These are phyloP conservation scores for Pristis pectinata DNA, from an alignment of 2,797 vertebrate genomes.

Conservation along the genomic window DNA sequence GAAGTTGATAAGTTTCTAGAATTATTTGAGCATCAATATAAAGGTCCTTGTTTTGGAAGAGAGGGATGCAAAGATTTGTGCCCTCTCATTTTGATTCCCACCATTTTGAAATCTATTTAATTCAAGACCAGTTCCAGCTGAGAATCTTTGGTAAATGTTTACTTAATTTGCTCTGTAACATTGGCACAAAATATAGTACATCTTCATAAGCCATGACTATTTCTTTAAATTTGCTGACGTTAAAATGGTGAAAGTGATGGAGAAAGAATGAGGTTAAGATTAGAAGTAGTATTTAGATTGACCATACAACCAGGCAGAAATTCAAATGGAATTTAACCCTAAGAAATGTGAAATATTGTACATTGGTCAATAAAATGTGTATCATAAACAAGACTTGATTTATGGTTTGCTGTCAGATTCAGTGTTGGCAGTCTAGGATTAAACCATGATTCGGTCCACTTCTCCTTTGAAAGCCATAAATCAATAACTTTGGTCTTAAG, in stretches of 20 bases:
- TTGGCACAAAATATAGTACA: neutral
- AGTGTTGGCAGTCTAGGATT: neutral
- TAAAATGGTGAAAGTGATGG: neutral
- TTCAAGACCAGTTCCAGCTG: neutral
- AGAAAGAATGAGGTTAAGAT: neutral
- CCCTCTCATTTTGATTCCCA: neutral
- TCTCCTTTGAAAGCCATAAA: neutral
- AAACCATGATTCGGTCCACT: neutral
- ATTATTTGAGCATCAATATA: neutral
- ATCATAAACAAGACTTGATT: neutral
- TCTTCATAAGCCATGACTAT: neutral
- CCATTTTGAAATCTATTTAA: neutral
- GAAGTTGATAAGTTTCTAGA: too few species aligned
- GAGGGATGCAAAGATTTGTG: neutral
- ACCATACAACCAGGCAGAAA: neutral
- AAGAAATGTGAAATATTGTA: neutral
- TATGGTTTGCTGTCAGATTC: neutral
- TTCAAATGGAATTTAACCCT: neutral
- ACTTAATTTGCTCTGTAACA: neutral
- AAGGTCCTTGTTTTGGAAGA: neutral
- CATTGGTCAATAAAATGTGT: neutral
- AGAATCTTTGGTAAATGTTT: too few species aligned
- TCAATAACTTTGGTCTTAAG: neutral
- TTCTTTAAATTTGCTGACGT: neutral
- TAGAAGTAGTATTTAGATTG: neutral